Evolutionary conservation across 2,113 vertebrate genomes (phyloP), one percentile per base, ranked within the genome.

Genomic region (Neogobius melanostomus): DNA sequence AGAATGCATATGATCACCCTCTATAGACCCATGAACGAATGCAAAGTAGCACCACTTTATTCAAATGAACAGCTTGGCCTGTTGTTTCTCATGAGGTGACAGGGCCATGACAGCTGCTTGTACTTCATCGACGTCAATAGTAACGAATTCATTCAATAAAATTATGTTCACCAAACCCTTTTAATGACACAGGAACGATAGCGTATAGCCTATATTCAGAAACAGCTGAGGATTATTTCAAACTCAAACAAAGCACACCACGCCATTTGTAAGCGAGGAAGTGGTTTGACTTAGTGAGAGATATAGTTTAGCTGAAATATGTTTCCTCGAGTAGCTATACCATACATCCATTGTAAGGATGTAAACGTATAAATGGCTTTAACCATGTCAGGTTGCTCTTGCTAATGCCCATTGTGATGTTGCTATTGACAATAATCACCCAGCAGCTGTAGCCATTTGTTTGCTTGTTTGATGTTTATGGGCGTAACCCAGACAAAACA

Each of bases 191-290:
- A 2, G 28, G 54, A 67, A 57, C 50, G 44, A 36, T 36, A 36
- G 28, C 28, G 1, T 36, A 36, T 11, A 71, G 68, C 68, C 64
- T 59, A 70, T 57, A 70, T 72, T 16, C 52, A 1, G 1, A 54
- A 53, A 44, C 49, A 62, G 48, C 43, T 45, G 10, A 53, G 17
- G 15, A 28, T 66, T 69, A 12, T 44, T 50, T 52, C 6, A 11
- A 69, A 79, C 69, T 64, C 8, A 66, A 66, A 71, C 46, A 44
- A 45, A 42, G 15, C 11, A 56, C 1, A 0, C 42, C 10, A 56
- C n/a, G 0, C 8, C 15, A 44, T 59, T 1, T 56, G 45, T 60
- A 16, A 46, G 47, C 49, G 16, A 66, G 21, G 8, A 47, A 6
- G 15, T 51, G 61, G 11, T 17, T n/a, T 14, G 5, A 5, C 1